These are phyloP conservation scores for Cryptus viduatorius DNA, from an alignment of 2,888 invertebrate genomes.

Conservation along the genomic window DNA sequence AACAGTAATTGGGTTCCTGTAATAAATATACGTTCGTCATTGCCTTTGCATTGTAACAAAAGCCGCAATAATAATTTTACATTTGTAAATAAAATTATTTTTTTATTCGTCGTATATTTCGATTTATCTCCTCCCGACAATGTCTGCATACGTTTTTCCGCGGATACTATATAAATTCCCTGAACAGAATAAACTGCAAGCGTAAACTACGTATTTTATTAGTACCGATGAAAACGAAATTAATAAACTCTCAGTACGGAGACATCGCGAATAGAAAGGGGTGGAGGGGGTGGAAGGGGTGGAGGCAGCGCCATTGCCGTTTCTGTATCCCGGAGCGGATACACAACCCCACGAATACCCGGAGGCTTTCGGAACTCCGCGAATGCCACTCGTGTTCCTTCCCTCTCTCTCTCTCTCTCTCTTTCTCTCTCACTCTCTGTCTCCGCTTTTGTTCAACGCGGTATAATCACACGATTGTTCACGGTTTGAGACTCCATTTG, in stretches of 20 bases:
- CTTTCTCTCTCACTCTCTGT: background rate
- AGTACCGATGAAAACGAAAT: background rate
- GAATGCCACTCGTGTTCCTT: conserved; percentile 32
- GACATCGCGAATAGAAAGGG: background rate
- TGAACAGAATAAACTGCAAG: background rate
- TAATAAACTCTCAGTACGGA: background rate
- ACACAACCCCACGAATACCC: conserved; percentile 58
- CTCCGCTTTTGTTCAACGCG: conserved; percentile 52
- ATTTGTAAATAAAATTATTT: background rate
- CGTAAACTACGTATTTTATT: background rate
- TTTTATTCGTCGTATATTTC: background rate
- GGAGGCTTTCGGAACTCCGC: conserved; percentile 56
- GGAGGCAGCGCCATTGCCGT: background rate
- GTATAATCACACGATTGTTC: conserved; percentile 71
- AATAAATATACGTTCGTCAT: background rate
- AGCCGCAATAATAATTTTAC: background rate
- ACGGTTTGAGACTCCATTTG: conserved; percentile 68
- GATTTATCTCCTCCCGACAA: background rate
- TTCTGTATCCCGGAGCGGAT: conserved; percentile 39
- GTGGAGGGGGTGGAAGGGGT: conserved; percentile 7
- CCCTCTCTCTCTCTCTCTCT: conserved; percentile 4
- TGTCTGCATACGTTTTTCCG: background rate
- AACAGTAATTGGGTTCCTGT: background rate
- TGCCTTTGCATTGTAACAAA: background rate
- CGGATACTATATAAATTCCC: background rate